Base-by-base conservation (phyloP, 2,888 invertebrate species). In the Eupeodes luniger region DNA sequence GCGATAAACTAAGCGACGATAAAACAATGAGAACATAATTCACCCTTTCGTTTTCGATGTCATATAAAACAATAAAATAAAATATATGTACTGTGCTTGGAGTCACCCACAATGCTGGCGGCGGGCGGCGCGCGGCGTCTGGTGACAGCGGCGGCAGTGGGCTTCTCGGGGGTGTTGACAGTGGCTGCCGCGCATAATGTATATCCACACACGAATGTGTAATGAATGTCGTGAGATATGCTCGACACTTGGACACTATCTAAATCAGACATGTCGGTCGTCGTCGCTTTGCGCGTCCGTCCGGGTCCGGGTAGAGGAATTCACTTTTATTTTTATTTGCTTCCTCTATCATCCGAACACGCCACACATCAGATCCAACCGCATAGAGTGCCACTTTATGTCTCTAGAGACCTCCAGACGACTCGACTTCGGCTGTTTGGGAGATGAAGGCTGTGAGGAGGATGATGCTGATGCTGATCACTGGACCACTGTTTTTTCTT, bases 141-240 rank as follows among this genome's bases (percentile, higher is more conserved):
- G 27, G 27, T 1, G 27, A 2, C 27, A 27, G 27, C 3, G 27
- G 27, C 27, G 27, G 27, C 27, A 27, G 27, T 27, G 27, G 27
- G 27, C 27, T 27, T 27, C 27, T 27, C n/a, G n/a, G 34, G 14
- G 34, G 11, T 6, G 49, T 27, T 27, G 27, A 27, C 27, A 27
- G 47, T 72, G 59, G 19, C 27, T 27, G 19, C 44, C 44, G 10
- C 27, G 36, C 59, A 53, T 34, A 51, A 49, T 44, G 16, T 67
- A 57, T 27, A 55, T 74, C 66, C 70, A 81, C 34, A 67, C 66
- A 85, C 51, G 62, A 85, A 27, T 19, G 61, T 75, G 80, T 83
- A 87, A 87, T 87, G 86, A 79, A 83, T 83, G 87, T 87, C 67
- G 83, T 87, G 87, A 87, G 87, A 87, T 87, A 87, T 83, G 79